Percentiles rank a stretch among this genome's conserved stretches.
Conservation (phyloP, 2,888 invertebrate species). For the Morpho achilles region DNA sequence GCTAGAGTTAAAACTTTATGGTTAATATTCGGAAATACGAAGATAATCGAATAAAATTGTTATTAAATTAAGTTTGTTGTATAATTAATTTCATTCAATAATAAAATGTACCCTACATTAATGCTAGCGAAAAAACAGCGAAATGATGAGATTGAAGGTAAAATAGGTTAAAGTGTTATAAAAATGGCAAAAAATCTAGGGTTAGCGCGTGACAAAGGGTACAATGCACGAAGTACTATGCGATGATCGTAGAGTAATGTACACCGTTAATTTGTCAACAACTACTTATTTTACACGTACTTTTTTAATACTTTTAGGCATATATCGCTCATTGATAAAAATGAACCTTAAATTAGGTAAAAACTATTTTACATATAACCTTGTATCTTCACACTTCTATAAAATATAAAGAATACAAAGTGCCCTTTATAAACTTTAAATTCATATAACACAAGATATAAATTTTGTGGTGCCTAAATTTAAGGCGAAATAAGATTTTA, state of each 20-base stretch:
- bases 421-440: neutral
- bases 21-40: neutral
- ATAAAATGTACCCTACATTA: too few species aligned
- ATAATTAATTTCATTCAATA: too few species aligned
- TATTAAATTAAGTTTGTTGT: too few species aligned
- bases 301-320: constrained; percentile 75
- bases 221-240: constrained; percentile 75
- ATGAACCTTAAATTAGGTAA: constrained; percentile 64
- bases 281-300: constrained; percentile 67
- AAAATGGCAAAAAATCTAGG: constrained; percentile 23
- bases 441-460: neutral
- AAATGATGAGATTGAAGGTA: neutral
- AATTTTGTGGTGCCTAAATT: neutral
- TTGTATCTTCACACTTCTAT: constrained; percentile 11
- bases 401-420: too few species aligned
- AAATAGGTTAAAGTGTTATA: neutral
- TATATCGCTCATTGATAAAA: constrained; percentile 49
- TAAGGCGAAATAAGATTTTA: neutral
- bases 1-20: neutral
- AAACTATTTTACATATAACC: constrained; percentile 33
- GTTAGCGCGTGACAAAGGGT: constrained; percentile 54
- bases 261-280: constrained; percentile 63
- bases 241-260: constrained; percentile 73
- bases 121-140: too few species aligned
- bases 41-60: too few species aligned